These are phyloP conservation scores for Microctonus aethiopoides DNA, from an alignment of 2,888 invertebrate species.

Conservation along the genomic window DNA sequence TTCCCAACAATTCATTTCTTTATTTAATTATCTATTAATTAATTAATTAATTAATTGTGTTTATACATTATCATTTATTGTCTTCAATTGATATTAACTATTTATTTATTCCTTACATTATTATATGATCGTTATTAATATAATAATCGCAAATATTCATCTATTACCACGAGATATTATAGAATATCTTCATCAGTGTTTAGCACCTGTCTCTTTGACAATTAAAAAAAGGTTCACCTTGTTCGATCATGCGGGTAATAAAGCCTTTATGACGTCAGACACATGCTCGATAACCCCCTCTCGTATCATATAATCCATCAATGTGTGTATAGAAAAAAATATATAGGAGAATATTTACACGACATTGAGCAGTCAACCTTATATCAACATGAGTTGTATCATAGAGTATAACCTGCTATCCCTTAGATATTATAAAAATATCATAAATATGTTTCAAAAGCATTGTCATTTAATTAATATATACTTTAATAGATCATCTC, in stretches of 20 bases:
- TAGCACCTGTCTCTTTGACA: conserved; percentile 52
- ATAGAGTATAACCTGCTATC: too few relatives aligned
- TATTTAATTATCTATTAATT: too few relatives aligned
- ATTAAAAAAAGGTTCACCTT: conserved; percentile 61
- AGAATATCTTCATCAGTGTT: conserved; percentile 35
- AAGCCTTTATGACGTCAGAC: conserved; percentile 64
- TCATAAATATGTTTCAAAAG: background rate
- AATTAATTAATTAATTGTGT: too few relatives aligned
- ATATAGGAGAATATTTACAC: conserved; percentile 16
- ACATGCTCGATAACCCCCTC: conserved; percentile 53
- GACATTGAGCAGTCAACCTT: conserved; percentile 22
- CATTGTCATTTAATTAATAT: background rate
- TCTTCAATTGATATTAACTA: too few relatives aligned
- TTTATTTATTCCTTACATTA: too few relatives aligned
- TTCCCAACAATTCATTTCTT: too few relatives aligned
- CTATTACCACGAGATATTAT: background rate
- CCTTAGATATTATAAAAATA: background rate
- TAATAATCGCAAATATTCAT: conserved; percentile 10
- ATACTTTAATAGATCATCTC: background rate
- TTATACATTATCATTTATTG: too few relatives aligned
- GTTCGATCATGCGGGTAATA: conserved; percentile 62
- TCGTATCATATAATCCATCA: conserved; percentile 35
- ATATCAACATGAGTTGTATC: conserved; percentile 9
- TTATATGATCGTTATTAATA: too few relatives aligned
- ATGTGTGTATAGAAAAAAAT: conserved; percentile 37